Percentiles rank a stretch among this genome's conserved stretches.
These are phyloP conservation scores for Masticophis lateralis DNA, from an alignment of 2,797 vertebrate species.

Conservation along the genomic window DNA sequence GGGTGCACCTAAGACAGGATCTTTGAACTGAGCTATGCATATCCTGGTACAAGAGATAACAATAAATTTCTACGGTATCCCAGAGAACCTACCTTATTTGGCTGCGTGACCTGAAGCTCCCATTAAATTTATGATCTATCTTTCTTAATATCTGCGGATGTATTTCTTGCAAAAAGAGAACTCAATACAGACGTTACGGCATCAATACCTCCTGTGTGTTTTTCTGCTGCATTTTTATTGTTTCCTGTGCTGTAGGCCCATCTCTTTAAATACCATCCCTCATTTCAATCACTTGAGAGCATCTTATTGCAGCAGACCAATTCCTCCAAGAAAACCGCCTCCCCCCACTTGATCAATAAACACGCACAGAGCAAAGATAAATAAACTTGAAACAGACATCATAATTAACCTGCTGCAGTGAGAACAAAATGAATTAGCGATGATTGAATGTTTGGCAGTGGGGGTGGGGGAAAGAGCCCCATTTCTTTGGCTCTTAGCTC, in stretches of 20 bases:
- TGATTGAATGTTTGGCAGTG: conserved; percentile 66
- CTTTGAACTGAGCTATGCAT: not conserved
- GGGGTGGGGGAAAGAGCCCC: not conserved
- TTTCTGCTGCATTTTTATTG: conserved; percentile 44
- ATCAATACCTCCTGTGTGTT: not conserved
- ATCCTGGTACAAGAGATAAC: not conserved
- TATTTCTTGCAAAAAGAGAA: not conserved
- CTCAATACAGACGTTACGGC: not conserved
- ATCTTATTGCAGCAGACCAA: conserved; percentile 76
- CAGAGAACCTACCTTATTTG: not conserved
- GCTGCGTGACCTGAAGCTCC: not conserved
- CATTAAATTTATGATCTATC: not conserved
- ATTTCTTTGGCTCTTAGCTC: conserved; percentile 49
- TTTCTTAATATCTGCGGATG: rapidly evolving
- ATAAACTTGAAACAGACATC: conserved; percentile 64
- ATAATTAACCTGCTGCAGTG: conserved; percentile 60
- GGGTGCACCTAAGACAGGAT: not conserved
- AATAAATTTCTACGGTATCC: not conserved
- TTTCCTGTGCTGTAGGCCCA: conserved; percentile 44
- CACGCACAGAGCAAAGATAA: conserved; percentile 67
- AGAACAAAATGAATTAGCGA: conserved; percentile 66
- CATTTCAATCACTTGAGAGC: conserved; percentile 53
- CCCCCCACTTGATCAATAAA: conserved; percentile 71
- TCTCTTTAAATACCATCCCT: conserved; percentile 32
- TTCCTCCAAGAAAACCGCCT: conserved; percentile 65